A percentile compares a stretch with the other conserved stretches of the same genome.
Evolutionary conservation across 2,797 vertebrate genomes (phyloP).

Genomic region (Psittacula echo): DNA sequence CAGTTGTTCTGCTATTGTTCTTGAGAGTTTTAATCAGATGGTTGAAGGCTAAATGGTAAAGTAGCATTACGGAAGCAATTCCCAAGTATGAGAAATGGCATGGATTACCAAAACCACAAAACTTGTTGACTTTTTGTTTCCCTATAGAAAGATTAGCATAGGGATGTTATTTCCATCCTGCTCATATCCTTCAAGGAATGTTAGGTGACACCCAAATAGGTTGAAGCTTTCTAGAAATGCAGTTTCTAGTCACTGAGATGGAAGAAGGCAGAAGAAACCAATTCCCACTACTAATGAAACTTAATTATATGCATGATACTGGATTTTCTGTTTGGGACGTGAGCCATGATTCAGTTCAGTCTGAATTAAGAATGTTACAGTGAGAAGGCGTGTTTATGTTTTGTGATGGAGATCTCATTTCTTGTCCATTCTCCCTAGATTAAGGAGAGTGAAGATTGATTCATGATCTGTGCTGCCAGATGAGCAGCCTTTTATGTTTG

Average conservation of each 20-base stretch:
- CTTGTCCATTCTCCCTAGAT: background rate
- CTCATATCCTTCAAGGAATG: background rate
- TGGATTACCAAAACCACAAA: background rate
- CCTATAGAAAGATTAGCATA: background rate
- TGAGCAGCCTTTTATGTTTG: background rate
- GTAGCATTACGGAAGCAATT: background rate
- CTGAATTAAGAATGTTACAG: background rate
- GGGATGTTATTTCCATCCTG: background rate
- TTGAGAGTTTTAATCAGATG: background rate
- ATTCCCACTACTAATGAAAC: background rate
- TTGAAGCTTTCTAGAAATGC: background rate
- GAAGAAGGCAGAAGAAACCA: background rate
- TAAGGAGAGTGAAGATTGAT: background rate
- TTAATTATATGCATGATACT: background rate
- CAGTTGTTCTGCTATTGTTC: background rate
- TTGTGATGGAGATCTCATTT: background rate
- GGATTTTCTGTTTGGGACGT: background rate
- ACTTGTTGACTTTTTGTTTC: background rate
- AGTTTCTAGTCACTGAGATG: background rate
- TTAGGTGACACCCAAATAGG: background rate
- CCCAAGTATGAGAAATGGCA: background rate
- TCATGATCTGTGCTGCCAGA: background rate
- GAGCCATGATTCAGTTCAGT: background rate
- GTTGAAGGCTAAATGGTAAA: background rate
- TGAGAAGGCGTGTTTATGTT: fast-evolving